Evolutionary conservation across 2,113 vertebrate genomes (phyloP).

Genomic region (Calcarius ornatus): DNA sequence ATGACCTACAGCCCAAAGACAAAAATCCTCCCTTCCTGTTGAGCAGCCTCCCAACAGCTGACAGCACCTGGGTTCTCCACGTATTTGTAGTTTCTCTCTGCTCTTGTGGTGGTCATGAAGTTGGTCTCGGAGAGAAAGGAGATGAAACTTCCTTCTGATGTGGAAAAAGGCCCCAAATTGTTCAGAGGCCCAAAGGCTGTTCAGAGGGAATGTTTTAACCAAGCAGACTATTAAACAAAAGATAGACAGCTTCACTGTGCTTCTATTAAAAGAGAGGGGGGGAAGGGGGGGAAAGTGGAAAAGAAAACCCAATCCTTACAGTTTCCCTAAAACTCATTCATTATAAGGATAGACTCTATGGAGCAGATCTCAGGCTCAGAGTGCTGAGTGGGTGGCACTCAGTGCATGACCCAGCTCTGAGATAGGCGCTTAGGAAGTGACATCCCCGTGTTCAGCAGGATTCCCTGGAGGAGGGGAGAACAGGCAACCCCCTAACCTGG

Average conservation of each 20-base stretch:
- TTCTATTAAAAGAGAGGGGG: neutral
- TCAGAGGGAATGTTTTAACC: neutral
- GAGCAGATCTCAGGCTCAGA: neutral
- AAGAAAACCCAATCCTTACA: fast-evolving
- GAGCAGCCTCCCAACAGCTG: neutral
- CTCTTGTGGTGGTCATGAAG: neutral
- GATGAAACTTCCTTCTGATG: neutral
- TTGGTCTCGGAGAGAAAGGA: neutral
- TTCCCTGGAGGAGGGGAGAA: neutral
- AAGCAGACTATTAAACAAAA: neutral
- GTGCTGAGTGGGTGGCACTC: neutral
- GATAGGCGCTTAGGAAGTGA: neutral
- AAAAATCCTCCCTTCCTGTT: neutral
- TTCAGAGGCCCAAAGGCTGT: neutral
- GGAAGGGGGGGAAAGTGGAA: too few species aligned
- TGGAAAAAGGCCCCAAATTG: neutral
- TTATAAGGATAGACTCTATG: neutral
- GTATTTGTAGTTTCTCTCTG: neutral
- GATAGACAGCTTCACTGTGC: neutral
- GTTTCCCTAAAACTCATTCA: neutral
- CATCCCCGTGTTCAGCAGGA: fast-evolving
- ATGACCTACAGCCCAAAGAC: neutral
- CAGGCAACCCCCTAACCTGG: neutral
- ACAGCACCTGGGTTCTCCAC: neutral
- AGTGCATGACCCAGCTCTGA: neutral